Conservation (phyloP, 2,113 vertebrate genomes). For the Amphilophus citrinellus region DNA sequence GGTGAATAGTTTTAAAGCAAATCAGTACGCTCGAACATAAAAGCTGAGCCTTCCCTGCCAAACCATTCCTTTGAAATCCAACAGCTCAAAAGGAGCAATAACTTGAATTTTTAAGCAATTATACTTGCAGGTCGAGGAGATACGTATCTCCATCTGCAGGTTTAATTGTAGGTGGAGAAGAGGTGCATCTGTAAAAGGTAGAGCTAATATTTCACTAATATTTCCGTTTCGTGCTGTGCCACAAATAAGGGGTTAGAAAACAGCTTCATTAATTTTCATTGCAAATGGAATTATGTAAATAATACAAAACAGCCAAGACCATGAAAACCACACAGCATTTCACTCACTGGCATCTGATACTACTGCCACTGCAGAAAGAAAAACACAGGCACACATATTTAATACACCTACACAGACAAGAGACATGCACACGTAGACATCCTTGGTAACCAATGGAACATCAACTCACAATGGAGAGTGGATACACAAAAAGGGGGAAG, state of each 20-base stretch:
- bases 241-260: slow-evolving; percentile 23
- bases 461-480: slow-evolving; percentile 3
- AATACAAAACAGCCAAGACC: not conserved
- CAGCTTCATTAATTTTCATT: slow-evolving; percentile 9
- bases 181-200: slow-evolving; percentile 1
- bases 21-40: slow-evolving; percentile 10
- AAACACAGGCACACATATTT: slow-evolving; percentile 15
- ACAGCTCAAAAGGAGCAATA: not conserved
- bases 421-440: slow-evolving; percentile 13
- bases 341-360: not conserved
- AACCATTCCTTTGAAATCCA: not conserved
- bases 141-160: not conserved
- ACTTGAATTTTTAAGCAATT: slow-evolving; percentile 6
- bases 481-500: not conserved
- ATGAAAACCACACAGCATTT: slow-evolving; percentile 17
- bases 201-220: slow-evolving; percentile 20
- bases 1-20: slow-evolving; percentile 17
- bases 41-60: slow-evolving; percentile 5
- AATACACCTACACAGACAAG: slow-evolving; percentile 22
- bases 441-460: not conserved
- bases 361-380: not conserved
- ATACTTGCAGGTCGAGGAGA: not conserved
- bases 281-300: slow-evolving; percentile 32
- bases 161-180: not conserved
- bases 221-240: not conserved